Evolutionary conservation across 2,113 vertebrate species (phyloP).

Genomic region (Trichomycterus rosablanca): DNA sequence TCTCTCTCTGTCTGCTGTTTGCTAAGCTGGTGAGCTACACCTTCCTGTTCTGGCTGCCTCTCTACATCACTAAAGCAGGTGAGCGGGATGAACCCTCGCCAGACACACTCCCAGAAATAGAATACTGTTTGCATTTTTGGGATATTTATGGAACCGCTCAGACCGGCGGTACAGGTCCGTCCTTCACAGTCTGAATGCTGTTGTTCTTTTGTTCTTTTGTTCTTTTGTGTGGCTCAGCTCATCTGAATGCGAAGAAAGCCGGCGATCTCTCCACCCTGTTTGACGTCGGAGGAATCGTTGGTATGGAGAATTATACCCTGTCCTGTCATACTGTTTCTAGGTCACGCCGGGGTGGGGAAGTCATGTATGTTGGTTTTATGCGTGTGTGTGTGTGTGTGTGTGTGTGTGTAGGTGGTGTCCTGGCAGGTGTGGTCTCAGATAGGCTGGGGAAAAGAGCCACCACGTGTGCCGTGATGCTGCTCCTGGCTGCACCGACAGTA

Average conservation of each 20-base stretch:
- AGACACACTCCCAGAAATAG: not conserved
- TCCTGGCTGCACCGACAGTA: slow-evolving; percentile 85
- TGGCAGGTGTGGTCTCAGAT: slow-evolving; percentile 86
- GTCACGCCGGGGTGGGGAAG: not conserved
- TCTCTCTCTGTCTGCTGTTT: slow-evolving; percentile 89
- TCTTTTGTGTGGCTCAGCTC: slow-evolving; percentile 65
- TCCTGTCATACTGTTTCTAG: not conserved
- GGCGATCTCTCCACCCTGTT: slow-evolving; percentile 92
- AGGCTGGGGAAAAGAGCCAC: slow-evolving; percentile 80
- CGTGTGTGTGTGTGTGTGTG: slow-evolving; percentile 18
- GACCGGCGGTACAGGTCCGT: too few species aligned
- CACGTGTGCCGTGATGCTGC: slow-evolving; percentile 87
- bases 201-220: not conserved
- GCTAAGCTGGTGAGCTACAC: slow-evolving; percentile 97
- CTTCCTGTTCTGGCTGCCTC: slow-evolving; percentile 94
- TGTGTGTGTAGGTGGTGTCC: slow-evolving; percentile 73
- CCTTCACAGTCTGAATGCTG: too few species aligned
- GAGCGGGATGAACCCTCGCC: slow-evolving; percentile 32
- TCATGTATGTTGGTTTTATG: not conserved
- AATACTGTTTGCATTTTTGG: too few species aligned
- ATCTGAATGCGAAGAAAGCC: slow-evolving; percentile 80
- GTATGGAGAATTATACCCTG: slow-evolving; percentile 51
- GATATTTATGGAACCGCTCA: too few species aligned
- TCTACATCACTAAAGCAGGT: slow-evolving; percentile 91
- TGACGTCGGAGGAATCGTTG: slow-evolving; percentile 89